Evolutionary conservation across 2,888 invertebrate species (phyloP).

Genomic region (Oxystoma pomonae): DNA sequence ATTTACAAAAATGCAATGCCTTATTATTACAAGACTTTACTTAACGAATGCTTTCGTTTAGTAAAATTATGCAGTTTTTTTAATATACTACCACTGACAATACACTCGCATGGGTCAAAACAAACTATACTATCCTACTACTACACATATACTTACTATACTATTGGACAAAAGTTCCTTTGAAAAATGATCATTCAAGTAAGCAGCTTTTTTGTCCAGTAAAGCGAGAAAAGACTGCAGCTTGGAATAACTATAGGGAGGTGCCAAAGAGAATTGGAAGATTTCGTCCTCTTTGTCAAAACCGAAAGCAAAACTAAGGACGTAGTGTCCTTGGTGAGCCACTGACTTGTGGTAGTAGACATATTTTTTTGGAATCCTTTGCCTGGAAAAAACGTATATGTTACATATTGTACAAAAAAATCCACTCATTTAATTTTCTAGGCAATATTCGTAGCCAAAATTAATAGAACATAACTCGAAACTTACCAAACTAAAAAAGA

Average conservation of each 20-base stretch:
- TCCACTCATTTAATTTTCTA: too few species aligned
- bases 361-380: constrained; percentile 71
- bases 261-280: constrained; percentile 91
- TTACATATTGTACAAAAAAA: too few species aligned
- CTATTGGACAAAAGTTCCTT: constrained; percentile 67
- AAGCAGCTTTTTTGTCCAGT: constrained; percentile 59
- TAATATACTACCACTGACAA: not conserved
- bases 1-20: too few species aligned
- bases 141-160: constrained; percentile 58
- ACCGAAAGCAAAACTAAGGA: constrained; percentile 89
- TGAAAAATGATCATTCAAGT: constrained; percentile 56
- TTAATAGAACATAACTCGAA: too few species aligned
- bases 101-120: not conserved
- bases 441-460: too few species aligned
- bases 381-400: constrained; percentile 54
- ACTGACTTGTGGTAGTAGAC: constrained; percentile 91
- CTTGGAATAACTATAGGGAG: constrained; percentile 93
- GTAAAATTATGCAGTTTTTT: not conserved
- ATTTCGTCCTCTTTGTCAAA: constrained; percentile 94
- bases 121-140: not conserved
- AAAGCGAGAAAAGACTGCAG: constrained; percentile 79
- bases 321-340: constrained; percentile 84
- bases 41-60: too few species aligned
- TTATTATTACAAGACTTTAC: too few species aligned
- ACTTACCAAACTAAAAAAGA: too few species aligned